Base-by-base conservation (phyloP, 64 coral and sea anemone genomes). In the Astreopora myriophthalma region DNA sequence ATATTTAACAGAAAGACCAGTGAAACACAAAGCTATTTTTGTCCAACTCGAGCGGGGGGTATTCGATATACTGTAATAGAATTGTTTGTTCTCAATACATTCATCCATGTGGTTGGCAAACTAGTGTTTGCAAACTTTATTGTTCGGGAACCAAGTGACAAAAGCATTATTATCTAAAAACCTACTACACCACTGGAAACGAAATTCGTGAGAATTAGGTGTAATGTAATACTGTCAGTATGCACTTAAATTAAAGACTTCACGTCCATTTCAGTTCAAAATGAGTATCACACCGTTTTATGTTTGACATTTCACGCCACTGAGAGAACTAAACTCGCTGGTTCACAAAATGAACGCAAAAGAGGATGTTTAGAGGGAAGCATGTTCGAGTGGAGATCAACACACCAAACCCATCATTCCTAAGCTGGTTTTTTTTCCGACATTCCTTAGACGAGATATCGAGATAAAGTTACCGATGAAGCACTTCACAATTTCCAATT, bases 371-470 rank as follows among this genome's bases (percentile, higher is more conserved):
- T 17, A 51, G 1, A 9, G 55, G 39, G 20, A 22, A 6, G 57
- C 13, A 37, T 13, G 8, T 64, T 63, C 57, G 20, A 36, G 79
- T 83, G 79, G 52, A 64, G 79, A 62, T 65, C 65, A 83, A 33
- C 6, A 19, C 51, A 80, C 48, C 0, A 20, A 80, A 80, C 27
- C 16, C 48, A 80, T 64, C 35, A 65, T 37, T 57, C 34, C 34
- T 37, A 83, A 83, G 79, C 79, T 35, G 64, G 79, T 83, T 83
- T 83, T n/a, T n/a, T 83, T 31, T 39, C 33, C 32, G 55, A 83
- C 79, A 83, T 83, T 83, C 79, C 79, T 23, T 37, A 80, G 75
- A 78, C 25, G 57, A 83, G 79, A 64, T 83, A 64, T 35, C 20
- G 25, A 83, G 79, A 83, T 83, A 65, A 83, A 25, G 79, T 83